phyloP scores from a whole-genome alignment of 2,888 invertebrate species.

The Alloscopus bannaensis region DNA sequence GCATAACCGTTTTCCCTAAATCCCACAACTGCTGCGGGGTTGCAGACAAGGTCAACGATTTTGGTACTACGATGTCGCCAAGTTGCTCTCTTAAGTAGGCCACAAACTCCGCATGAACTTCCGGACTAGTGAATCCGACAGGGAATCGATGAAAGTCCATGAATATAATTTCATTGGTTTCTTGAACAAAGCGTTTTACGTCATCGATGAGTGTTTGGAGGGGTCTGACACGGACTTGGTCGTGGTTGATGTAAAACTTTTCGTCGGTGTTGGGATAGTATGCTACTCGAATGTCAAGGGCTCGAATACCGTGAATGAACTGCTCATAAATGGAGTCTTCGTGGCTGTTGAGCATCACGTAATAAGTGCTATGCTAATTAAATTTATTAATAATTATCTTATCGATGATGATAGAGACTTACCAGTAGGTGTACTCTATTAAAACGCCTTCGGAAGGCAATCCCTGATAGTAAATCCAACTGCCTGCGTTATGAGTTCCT shows the following conservation, averaged over 20 bases:
- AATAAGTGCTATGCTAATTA: too few species aligned
- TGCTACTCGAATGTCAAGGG: slow-evolving; percentile 87
- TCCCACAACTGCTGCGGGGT: slow-evolving; percentile 60
- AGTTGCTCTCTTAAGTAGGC: slow-evolving; percentile 10
- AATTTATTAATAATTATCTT: too few species aligned
- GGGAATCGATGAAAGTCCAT: slow-evolving; percentile 90
- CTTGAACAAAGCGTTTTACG: slow-evolving; percentile 78
- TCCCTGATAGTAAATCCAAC: slow-evolving; percentile 78
- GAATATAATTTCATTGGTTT: slow-evolving; percentile 83
- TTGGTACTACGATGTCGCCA: slow-evolving; percentile 24
- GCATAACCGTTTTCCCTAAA: slow-evolving; percentile 47
- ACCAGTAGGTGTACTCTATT: slow-evolving; percentile 48
- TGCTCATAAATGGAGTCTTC: slow-evolving; percentile 86
- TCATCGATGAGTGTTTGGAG: slow-evolving; percentile 78
- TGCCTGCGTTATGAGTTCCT: slow-evolving; percentile 83
- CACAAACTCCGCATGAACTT: slow-evolving; percentile 75
- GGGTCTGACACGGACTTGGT: slow-evolving; percentile 82
- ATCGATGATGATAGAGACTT: not conserved
- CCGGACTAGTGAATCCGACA: slow-evolving; percentile 78
- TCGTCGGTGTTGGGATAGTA: slow-evolving; percentile 77
- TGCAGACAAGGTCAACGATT: slow-evolving; percentile 27
- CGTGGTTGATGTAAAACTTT: slow-evolving; percentile 84
- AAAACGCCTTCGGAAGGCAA: slow-evolving; percentile 38
- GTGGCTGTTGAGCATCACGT: slow-evolving; percentile 77
- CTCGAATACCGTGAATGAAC: slow-evolving; percentile 87